A percentile compares a stretch with the other conserved stretches of the same genome.
Conservation (phyloP, 1,140 invertebrate genomes). For the Drosophila bocqueti region DNA sequence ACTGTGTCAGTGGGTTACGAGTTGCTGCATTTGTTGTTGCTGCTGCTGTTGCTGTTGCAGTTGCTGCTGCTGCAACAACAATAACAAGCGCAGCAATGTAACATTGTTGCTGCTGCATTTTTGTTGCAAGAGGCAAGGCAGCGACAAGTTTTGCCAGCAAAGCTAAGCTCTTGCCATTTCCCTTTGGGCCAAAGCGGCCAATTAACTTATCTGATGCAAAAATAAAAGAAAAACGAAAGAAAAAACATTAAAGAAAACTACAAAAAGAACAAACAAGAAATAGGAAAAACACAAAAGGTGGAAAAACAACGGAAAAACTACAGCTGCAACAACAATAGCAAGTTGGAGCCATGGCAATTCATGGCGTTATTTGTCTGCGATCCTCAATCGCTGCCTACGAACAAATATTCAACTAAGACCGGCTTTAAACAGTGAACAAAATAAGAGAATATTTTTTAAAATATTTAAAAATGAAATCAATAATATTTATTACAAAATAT, state of each 20-base stretch:
- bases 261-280: constrained; percentile 2
- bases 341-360: constrained; percentile 29
- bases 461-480: not conserved
- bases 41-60: constrained; percentile 11
- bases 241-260: constrained; percentile 11
- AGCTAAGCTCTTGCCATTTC: constrained; percentile 43
- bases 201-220: constrained; percentile 77
- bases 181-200: constrained; percentile 80
- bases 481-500: not conserved
- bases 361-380: constrained; percentile 58
- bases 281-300: constrained; percentile 6
- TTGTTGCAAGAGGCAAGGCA: constrained; percentile 26
- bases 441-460: too few relatives aligned
- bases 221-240: constrained; percentile 14
- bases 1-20: constrained; percentile 74
- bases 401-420: constrained; percentile 12
- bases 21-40: constrained; percentile 7
- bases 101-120: constrained; percentile 40
- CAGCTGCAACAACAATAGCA: constrained; percentile 47
- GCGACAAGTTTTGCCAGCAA: constrained; percentile 53
- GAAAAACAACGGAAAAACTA: constrained; percentile 15
- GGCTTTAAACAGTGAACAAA: not conserved
- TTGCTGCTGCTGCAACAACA: not conserved
- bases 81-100: constrained; percentile 6
- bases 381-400: constrained; percentile 45